phyloP scores from a whole-genome alignment of 2,797 vertebrate species.

The Pipistrellus kuhlii region DNA sequence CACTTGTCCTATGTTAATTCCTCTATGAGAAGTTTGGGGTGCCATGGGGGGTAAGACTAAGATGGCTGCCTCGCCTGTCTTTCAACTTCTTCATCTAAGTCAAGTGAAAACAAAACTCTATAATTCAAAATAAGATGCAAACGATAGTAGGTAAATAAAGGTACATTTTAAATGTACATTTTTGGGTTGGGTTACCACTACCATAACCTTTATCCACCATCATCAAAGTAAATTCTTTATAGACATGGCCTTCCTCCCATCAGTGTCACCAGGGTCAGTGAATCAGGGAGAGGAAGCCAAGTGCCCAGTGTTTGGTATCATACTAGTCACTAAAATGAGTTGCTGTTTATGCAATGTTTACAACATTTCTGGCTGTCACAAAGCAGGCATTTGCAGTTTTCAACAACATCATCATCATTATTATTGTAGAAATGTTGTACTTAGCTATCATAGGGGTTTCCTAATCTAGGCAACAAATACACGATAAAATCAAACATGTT shows the following conservation, averaged over 20 bases:
- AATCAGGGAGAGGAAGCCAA: too few relatives aligned
- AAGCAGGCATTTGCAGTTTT: background rate
- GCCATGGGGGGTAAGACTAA: too few relatives aligned
- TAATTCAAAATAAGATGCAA: background rate
- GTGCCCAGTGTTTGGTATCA: too few relatives aligned
- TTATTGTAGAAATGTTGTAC: conserved; percentile 11
- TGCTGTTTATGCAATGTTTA: background rate
- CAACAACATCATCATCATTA: background rate
- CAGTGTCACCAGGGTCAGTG: too few relatives aligned
- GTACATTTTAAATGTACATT: too few relatives aligned
- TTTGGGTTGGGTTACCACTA: background rate
- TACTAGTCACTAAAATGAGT: background rate
- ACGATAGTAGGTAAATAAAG: background rate
- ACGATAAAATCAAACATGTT: conserved; percentile 30
- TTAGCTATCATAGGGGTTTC: background rate
- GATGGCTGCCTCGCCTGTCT: background rate
- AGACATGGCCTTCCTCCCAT: too few relatives aligned
- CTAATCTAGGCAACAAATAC: conserved; percentile 1
- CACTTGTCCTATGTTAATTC: background rate
- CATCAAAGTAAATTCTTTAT: too few relatives aligned
- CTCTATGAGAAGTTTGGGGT: background rate
- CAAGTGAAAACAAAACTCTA: background rate
- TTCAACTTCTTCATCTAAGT: background rate
- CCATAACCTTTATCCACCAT: too few relatives aligned
- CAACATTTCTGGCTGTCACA: background rate